These are phyloP conservation scores for Tretioscincus oriximinensis DNA, from an alignment of 2,113 vertebrate genomes.

Conservation along the genomic window DNA sequence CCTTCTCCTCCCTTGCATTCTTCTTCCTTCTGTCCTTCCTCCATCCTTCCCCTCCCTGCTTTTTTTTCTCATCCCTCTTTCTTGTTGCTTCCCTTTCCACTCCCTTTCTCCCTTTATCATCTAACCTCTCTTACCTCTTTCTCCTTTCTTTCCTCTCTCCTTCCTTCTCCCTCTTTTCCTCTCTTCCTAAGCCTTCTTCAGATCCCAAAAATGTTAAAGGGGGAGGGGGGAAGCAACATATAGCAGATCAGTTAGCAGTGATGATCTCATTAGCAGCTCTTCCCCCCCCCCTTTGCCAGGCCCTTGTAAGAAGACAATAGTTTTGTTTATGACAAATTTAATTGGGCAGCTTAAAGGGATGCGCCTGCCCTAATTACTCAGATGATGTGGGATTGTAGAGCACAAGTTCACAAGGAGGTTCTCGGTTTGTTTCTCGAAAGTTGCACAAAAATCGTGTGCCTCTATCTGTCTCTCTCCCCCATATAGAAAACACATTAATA, in stretches of 20 bases:
- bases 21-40: background rate
- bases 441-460: conserved; percentile 25
- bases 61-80: background rate
- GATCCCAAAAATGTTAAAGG: conserved; percentile 2
- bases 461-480: background rate
- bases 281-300: conserved; percentile 30
- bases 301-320: conserved; percentile 54
- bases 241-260: conserved; percentile 53
- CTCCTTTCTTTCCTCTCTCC: no score
- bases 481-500: no score
- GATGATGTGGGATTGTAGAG: background rate
- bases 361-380: conserved; percentile 49
- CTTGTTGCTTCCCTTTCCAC: background rate
- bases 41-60: background rate
- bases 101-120: background rate
- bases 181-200: background rate
- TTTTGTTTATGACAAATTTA: conserved; percentile 62
- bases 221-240: conserved; percentile 22
- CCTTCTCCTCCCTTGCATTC: background rate
- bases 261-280: conserved; percentile 41
- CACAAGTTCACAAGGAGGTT: background rate
- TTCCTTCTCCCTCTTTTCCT: background rate
- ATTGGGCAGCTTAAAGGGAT: conserved; percentile 56
- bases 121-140: background rate
- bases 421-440: background rate